Conservation (phyloP, 1,140 invertebrate genomes). For the Anoplolepis gracilipes region DNA sequence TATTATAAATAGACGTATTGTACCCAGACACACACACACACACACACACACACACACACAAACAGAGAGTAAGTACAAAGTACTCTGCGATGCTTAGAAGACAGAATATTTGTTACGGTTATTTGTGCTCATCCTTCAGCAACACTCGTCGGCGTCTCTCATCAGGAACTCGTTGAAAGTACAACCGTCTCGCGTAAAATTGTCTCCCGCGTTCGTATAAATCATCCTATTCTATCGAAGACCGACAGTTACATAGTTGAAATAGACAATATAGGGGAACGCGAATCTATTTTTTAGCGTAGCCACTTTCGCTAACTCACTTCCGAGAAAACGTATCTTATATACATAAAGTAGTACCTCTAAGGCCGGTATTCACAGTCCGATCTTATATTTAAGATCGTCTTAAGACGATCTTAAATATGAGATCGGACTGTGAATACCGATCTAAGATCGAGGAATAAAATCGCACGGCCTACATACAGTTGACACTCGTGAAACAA, state of each 20-base stretch:
- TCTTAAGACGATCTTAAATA: too few species aligned
- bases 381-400: too few species aligned
- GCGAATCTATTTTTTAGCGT: slow-evolving; percentile 47
- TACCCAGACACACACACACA: too few species aligned
- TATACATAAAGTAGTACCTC: slow-evolving; percentile 14
- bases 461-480: slow-evolving; percentile 44
- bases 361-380: too few species aligned
- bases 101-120: slow-evolving; percentile 28
- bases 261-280: slow-evolving; percentile 39
- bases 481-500: slow-evolving; percentile 26
- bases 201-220: slow-evolving; percentile 3
- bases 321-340: slow-evolving; percentile 10
- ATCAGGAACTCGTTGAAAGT: slow-evolving; percentile 51
- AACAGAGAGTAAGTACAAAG: slow-evolving; percentile 52
- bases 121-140: slow-evolving; percentile 30
- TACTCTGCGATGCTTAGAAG: slow-evolving; percentile 33
- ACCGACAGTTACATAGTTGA: neutral
- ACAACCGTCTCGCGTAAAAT: slow-evolving; percentile 26
- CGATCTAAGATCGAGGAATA: slow-evolving; percentile 28
- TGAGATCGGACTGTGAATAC: too few species aligned
- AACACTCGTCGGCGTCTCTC: neutral
- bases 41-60: too few species aligned
- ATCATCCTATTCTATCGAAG: slow-evolving; percentile 17
- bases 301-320: slow-evolving; percentile 24
- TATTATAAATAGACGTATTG: slow-evolving; percentile 20